phyloP scores from a whole-genome alignment of 2,888 invertebrate species.

The Drosophila cracens region DNA sequence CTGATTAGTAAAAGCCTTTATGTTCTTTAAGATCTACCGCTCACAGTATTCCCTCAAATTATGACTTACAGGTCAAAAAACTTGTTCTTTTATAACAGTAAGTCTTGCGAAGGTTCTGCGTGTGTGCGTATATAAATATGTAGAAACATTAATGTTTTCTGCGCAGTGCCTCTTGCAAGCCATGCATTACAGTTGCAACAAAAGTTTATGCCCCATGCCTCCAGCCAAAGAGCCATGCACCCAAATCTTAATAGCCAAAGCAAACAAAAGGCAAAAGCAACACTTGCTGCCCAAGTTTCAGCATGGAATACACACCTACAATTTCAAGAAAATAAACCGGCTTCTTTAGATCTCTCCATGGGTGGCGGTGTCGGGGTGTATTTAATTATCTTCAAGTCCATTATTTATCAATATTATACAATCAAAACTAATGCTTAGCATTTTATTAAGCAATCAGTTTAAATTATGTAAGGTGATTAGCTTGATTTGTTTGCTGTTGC shows the following conservation, averaged over 20 bases:
- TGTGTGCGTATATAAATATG: constrained; percentile 11
- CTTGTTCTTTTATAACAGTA: constrained; percentile 12
- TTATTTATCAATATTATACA: neutral
- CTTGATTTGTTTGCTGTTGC: neutral
- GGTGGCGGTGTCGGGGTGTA: neutral
- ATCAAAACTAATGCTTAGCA: neutral
- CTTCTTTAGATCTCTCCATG: neutral
- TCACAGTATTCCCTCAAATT: constrained; percentile 3
- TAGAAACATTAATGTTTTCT: neutral
- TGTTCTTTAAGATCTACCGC: neutral
- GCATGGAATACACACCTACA: neutral
- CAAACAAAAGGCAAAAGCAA: neutral
- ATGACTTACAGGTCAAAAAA: constrained; percentile 9
- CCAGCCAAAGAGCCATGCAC: constrained; percentile 5
- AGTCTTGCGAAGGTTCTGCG: neutral
- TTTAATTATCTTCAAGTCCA: neutral
- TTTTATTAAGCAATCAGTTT: neutral
- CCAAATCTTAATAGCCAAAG: neutral
- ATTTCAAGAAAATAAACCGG: neutral
- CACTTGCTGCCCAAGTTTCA: neutral
- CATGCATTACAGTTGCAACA: constrained; percentile 10
- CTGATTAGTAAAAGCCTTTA: neutral
- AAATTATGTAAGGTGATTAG: neutral
- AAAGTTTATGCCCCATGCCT: constrained; percentile 5
- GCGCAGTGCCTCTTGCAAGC: neutral